Conservation (phyloP, 2,113 vertebrate species). For the Psophia crepitans region DNA sequence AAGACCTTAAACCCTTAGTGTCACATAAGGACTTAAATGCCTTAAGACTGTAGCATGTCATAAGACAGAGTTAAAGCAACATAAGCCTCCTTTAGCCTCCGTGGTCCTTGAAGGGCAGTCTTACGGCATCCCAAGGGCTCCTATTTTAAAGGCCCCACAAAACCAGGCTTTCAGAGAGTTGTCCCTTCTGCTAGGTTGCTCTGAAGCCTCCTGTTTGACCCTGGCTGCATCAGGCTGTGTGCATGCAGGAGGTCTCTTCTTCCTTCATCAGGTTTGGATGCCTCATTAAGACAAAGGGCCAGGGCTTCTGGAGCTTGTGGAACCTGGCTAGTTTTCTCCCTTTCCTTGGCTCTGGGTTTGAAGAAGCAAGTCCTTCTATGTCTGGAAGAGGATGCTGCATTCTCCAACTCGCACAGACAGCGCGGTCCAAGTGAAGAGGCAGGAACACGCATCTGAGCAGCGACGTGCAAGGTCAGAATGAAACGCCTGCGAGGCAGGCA, state of each 20-base stretch:
- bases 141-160: background rate
- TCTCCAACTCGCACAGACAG: background rate
- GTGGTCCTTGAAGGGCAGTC: background rate
- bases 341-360: background rate
- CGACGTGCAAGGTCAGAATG: background rate
- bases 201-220: background rate
- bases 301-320: background rate
- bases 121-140: background rate
- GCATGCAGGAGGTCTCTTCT: background rate
- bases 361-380: background rate
- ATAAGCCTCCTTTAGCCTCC: background rate
- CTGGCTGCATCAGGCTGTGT: background rate
- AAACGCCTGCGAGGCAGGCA: background rate
- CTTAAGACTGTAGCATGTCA: background rate
- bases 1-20: conserved; percentile 38
- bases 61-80: background rate
- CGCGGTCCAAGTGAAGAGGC: fast-evolving
- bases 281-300: background rate
- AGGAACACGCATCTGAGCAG: background rate
- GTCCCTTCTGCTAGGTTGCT: background rate
- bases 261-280: background rate
- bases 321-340: fast-evolving
- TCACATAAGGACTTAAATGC: conserved; percentile 17
- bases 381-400: background rate
- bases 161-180: background rate